These are phyloP conservation scores for Pristionchus mayeri DNA, from an alignment of 2,888 invertebrate species.

Conservation along the genomic window DNA sequence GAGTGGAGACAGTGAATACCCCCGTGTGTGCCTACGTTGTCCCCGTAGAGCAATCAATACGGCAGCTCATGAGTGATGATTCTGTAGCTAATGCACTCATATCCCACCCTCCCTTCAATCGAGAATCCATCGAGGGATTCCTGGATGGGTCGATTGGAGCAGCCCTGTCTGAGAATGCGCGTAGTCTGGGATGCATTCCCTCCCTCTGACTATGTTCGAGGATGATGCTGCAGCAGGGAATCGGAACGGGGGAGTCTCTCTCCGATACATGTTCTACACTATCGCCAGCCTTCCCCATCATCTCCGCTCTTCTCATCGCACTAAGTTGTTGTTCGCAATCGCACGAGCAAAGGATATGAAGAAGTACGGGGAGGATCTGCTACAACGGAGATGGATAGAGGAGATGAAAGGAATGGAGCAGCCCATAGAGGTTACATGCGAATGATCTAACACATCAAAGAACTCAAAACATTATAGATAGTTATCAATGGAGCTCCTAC, in stretches of 20 bases:
- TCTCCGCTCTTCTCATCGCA: neutral
- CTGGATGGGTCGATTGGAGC: neutral
- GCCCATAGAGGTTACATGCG: neutral
- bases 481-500: neutral
- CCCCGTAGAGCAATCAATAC: neutral
- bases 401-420: neutral
- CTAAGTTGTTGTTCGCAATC: neutral
- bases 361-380: neutral
- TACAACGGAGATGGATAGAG: neutral
- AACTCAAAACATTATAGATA: neutral
- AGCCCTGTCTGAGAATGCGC: neutral
- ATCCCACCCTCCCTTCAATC: neutral
- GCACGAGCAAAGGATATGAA: neutral
- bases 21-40: neutral
- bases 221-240: constrained; percentile 12
- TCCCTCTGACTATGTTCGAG: neutral
- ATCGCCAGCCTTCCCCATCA: neutral
- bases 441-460: neutral
- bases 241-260: neutral
- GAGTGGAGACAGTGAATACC: neutral
- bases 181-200: neutral
- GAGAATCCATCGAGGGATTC: neutral
- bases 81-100: neutral
- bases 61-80: neutral
- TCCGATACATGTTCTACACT: constrained; percentile 14